Conservation (phyloP, 2,113 vertebrate species). For the Leptocoma aspasia region DNA sequence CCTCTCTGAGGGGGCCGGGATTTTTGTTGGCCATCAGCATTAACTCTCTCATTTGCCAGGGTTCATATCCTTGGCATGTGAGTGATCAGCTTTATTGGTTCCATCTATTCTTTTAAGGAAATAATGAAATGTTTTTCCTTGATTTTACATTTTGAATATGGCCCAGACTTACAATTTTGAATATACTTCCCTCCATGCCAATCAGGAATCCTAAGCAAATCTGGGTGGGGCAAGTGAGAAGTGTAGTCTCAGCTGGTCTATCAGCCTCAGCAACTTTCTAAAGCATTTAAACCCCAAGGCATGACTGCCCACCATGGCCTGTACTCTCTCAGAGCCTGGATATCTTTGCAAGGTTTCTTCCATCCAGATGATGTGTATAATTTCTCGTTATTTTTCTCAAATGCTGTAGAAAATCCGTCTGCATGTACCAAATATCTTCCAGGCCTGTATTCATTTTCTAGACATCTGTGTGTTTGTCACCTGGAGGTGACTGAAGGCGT, state of each 20-base stretch:
- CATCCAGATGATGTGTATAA: not conserved
- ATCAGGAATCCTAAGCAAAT: not conserved
- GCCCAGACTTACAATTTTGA: not conserved
- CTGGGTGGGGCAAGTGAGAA: not conserved
- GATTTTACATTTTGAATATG: not conserved
- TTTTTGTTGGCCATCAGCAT: not conserved
- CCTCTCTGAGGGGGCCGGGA: not conserved
- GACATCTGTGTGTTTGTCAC: not conserved
- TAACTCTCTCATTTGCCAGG: not conserved
- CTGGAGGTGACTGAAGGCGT: not conserved
- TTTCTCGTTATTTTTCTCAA: not conserved
- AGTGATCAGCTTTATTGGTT: not conserved
- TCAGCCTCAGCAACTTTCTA: not conserved
- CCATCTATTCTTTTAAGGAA: not conserved
- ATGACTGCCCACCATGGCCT: not conserved
- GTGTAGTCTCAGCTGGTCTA: not conserved
- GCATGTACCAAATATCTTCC: not conserved
- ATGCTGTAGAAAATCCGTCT: not conserved
- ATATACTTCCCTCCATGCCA: not conserved
- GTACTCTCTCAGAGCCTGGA: not conserved
- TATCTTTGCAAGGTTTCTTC: not conserved
- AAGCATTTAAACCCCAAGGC: not conserved
- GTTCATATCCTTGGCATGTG: not conserved
- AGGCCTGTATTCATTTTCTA: not conserved
- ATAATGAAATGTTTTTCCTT: not conserved